Conservation (phyloP, 1,140 invertebrate genomes). For the Drosophila seguyi region DNA sequence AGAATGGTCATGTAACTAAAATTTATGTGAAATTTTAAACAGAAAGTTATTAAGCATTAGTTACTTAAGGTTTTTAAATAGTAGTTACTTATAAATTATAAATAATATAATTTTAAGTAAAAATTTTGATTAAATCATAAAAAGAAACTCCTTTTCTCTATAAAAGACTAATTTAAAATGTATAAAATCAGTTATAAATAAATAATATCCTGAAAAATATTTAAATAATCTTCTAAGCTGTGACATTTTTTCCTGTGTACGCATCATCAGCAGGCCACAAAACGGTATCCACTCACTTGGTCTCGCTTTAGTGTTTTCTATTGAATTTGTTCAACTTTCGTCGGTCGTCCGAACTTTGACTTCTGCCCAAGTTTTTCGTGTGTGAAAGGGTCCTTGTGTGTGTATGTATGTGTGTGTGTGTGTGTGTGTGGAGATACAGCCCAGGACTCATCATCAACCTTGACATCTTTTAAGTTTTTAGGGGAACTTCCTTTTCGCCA, state of each 20-base stretch:
- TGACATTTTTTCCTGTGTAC: conserved; percentile 1
- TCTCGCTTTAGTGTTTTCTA: conserved; percentile 54
- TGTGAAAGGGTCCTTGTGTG: conserved; percentile 13
- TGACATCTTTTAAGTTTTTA: conserved; percentile 76
- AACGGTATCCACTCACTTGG: conserved; percentile 28
- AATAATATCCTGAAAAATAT: background rate
- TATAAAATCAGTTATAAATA: background rate
- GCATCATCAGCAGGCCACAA: conserved; percentile 32
- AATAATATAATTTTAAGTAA: no score
- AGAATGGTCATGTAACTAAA: no score
- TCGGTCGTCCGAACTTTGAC: conserved; percentile 66
- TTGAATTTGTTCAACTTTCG: conserved; percentile 66
- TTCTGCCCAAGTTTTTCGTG: conserved; percentile 30
- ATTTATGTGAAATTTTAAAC: no score
- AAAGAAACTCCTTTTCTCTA: no score
- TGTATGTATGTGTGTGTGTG: conserved; percentile 1
- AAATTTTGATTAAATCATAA: no score
- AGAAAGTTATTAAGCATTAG: no score
- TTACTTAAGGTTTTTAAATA: no score
- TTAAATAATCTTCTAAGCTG: background rate
- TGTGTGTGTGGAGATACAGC: conserved; percentile 5
- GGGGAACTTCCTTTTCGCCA: conserved; percentile 3
- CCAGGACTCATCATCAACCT: conserved; percentile 54
- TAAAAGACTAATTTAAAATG: background rate
- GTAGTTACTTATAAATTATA: no score